These are phyloP conservation scores for Montipora foliosa DNA, from an alignment of 64 coral and sea anemone species.

Conservation along the genomic window DNA sequence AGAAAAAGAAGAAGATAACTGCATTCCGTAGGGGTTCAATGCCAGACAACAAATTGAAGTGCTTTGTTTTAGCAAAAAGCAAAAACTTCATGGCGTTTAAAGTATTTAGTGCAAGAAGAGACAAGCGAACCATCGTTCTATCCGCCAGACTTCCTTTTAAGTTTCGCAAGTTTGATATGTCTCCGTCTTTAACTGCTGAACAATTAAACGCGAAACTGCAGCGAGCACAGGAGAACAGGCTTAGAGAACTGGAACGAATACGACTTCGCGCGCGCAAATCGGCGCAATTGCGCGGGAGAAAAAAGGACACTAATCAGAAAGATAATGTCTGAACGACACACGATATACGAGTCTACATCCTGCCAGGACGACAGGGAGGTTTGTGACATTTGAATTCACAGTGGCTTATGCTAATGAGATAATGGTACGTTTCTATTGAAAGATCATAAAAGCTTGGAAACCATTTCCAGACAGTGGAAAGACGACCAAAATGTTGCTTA, in stretches of 20 bases:
- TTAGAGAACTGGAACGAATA: neutral
- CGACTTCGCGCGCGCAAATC: neutral
- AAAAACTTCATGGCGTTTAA: conserved; percentile 28
- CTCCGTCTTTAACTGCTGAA: conserved; percentile 6
- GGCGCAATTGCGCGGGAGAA: neutral
- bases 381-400: no score
- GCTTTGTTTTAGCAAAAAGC: neutral
- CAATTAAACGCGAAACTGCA: neutral
- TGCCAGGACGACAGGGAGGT: neutral
- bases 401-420: no score
- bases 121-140: neutral
- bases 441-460: no score
- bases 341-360: neutral
- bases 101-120: neutral
- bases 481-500: no score
- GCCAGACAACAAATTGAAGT: neutral
- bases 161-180: neutral
- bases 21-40: neutral
- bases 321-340: neutral
- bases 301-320: neutral
- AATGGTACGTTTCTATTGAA: no score
- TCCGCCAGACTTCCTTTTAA: neutral
- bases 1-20: neutral
- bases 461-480: no score
- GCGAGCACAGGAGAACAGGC: neutral